Evolutionary conservation across 2,797 vertebrate species (phyloP), one percentile per base, ranked within the genome.

Genomic region (Taenioides sp.): DNA sequence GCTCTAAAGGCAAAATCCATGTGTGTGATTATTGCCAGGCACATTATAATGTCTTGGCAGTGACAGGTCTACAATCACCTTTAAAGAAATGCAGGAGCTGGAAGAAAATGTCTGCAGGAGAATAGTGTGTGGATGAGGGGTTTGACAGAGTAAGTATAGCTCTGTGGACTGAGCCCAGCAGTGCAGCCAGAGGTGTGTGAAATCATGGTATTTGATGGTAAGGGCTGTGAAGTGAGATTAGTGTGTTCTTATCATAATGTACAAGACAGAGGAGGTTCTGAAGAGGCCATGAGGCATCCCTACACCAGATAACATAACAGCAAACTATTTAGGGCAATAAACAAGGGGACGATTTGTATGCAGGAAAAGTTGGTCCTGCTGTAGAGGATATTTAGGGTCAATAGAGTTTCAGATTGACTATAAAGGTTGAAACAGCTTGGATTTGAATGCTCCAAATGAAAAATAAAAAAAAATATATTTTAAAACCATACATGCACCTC

Each of bases 91-190:
- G 22, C 27, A 61, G 67, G 67, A 60, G 60, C 47, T 62, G 59
- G 71, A 68, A 57, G 27, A 49, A 70, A 74, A 79, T 63, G 12
- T 67, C 77, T 82, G 16, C 3, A 66, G 77, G 81, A 75, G 71
- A 79, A 37, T 58, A 34, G 66, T 55, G 55, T 69, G 71, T 67
- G 71, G 54, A 54, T 59, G 43, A 57, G 59, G 7, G 68, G 57
- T 76, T 84, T 82, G 87, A 85, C 23, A 22, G 72, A 70, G 78
- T 82, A 75, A 71, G 52, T 57, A 49, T 47, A 77, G 75, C 64
- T 57, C 73, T 17, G 54, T 73, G 77, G 80, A 79, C 65, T 78
- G 67, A 34, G 37, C 55, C 75, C 54, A 0, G 2, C 47, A 68
- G 77, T 73, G 16, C 69, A 4, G 31, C 67, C 69, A 7, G 73